Evolutionary conservation across 2,797 vertebrate species (phyloP).

Genomic region (Hyperoplus lanceolatus): DNA sequence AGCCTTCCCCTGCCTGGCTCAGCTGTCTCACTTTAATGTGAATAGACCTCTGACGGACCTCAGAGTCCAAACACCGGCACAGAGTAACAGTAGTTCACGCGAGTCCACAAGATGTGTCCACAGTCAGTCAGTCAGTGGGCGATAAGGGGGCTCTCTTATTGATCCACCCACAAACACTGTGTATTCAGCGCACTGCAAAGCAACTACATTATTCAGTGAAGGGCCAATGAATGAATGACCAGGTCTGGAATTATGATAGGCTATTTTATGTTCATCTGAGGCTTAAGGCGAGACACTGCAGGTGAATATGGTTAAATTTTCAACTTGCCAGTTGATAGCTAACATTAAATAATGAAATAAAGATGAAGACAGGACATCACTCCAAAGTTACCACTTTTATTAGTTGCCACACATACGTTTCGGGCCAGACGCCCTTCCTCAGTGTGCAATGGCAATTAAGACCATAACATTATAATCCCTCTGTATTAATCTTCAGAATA

Average conservation of each 20-base stretch:
- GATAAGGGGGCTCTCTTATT: constrained; percentile 2
- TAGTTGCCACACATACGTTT: no score
- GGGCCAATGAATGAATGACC: neutral
- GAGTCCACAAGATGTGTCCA: constrained; percentile 31
- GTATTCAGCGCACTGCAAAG: neutral
- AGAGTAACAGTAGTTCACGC: constrained; percentile 20
- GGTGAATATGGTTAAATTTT: no score
- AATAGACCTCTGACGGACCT: constrained; percentile 38
- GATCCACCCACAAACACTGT: constrained; percentile 11
- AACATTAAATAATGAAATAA: no score
- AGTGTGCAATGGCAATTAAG: no score
- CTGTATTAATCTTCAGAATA: no score
- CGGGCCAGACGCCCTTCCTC: no score
- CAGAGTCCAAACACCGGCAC: constrained; percentile 26
- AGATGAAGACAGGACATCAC: no score
- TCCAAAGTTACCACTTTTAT: no score
- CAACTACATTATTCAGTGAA: constrained; percentile 2
- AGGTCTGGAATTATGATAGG: constrained; percentile 11
- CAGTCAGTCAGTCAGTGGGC: neutral
- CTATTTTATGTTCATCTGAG: neutral
- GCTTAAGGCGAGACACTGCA: neutral
- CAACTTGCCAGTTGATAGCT: no score
- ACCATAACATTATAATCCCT: no score
- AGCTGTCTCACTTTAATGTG: constrained; percentile 58
- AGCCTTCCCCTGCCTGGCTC: constrained; percentile 49